Evolutionary conservation across 2,888 invertebrate species (phyloP), one percentile per base, ranked within the genome.

Genomic region (Seira sanloemensis): DNA sequence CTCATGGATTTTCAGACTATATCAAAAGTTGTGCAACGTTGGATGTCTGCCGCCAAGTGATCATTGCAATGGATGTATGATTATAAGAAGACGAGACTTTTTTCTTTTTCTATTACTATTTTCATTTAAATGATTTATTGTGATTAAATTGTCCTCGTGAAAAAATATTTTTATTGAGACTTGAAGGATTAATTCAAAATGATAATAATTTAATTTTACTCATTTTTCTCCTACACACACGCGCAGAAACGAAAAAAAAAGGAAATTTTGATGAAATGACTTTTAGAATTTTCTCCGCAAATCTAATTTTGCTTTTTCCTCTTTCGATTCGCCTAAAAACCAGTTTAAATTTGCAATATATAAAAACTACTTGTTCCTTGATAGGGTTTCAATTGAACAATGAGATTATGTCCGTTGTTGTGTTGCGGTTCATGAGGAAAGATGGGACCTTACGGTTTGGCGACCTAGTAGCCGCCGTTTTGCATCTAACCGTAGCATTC

Each of bases 11-110:
- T 92, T 16, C 90, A 94, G 97, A 97, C 92, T 97, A 97, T 90
- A 97, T 97, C 88, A 97, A 97, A 90, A 97, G 97, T 90, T 97
- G 97, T 91, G 97, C 97, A 0, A 96, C 96, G 18, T 94, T 97
- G 89, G 97, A 97, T 91, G 97, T 97, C 0, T 97, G 97, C 90
- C 93, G 97, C 83, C 97, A 97, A 92, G 96, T 97, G 7, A 95
- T 97, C 21, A 93, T 97, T 0, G 94, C 97, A 5, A 94, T 97
- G 92, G 97, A 97, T 92, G 96, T 96, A 95, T 95, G 95, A 94
- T 92, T 91, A 89, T 75, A 16, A 66, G 46, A n/a, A n/a, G n/a
- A n/a, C n/a, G n/a, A n/a, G n/a, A n/a, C n/a, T n/a, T n/a, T n/a
- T n/a, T n/a, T n/a, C n/a, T n/a, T n/a, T n/a, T n/a, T n/a, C n/a